These are phyloP conservation scores for Tympanuchus pallidicinctus DNA, from an alignment of 2,113 vertebrate species.

Conservation along the genomic window DNA sequence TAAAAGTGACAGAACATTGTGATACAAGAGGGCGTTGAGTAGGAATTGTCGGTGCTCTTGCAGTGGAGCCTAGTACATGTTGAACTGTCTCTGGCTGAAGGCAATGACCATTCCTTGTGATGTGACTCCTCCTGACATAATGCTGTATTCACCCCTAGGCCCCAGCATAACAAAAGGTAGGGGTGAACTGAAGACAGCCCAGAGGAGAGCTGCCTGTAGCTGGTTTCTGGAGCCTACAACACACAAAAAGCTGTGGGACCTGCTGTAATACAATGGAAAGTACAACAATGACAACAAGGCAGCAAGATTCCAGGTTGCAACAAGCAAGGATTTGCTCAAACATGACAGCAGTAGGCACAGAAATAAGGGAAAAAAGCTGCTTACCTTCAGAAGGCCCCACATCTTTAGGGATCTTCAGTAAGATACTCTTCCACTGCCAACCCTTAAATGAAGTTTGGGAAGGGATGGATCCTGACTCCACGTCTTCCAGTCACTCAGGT, in stretches of 20 bases:
- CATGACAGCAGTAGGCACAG: too few species aligned
- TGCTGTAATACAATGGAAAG: too few species aligned
- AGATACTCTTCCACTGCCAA: too few species aligned
- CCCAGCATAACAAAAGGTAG: background rate
- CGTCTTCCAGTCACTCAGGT: too few species aligned
- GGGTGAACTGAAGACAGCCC: background rate
- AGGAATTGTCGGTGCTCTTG: background rate
- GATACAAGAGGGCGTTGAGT: background rate
- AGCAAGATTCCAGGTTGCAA: too few species aligned
- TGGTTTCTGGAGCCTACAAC: fast-evolving
- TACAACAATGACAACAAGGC: too few species aligned
- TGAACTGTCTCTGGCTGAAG: fast-evolving
- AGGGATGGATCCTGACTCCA: too few species aligned
- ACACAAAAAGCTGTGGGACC: background rate
- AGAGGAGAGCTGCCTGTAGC: background rate
- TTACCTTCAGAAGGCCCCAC: too few species aligned
- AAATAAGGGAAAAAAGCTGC: too few species aligned
- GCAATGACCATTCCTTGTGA: background rate
- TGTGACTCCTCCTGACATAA: background rate
- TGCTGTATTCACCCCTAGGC: background rate
- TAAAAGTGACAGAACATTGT: background rate
- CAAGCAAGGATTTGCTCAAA: too few species aligned
- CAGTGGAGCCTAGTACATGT: background rate
- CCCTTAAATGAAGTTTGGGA: too few species aligned
- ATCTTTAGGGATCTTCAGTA: too few species aligned